Evolutionary conservation across 2,113 vertebrate species (phyloP), one percentile per base, ranked within the genome.

Genomic region (Takifugu bimaculatus): DNA sequence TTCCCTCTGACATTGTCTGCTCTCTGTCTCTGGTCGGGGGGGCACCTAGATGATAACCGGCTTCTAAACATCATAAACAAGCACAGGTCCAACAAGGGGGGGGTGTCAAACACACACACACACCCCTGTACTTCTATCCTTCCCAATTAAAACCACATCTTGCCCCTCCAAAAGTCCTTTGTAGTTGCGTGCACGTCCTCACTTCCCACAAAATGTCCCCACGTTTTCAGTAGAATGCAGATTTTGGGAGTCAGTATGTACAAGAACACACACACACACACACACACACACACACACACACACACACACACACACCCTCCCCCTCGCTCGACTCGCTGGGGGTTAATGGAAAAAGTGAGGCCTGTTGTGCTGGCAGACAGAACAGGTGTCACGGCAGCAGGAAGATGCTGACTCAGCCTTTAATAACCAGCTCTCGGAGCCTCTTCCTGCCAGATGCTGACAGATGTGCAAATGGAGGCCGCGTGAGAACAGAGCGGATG

Each of bases 321-420:
- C 29, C 29, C 29, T 29, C 3, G 29, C 29, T 5, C 3, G n/a
- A 6, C 29, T 32, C 5, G 29, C 29, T 3, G 20, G 45, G 43
- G 50, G 78, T 45, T 45, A 57, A 72, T 68, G 77, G 86, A 85
- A 87, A 89, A 81, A 86, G 81, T 87, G 79, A 88, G 72, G 68
- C 69, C 57, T 81, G 65, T 70, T 81, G 44, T 67, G 57, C 67
- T 4, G 7, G 70, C 29, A 50, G 72, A 66, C 55, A 66, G 82
- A 82, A 72, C 89, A 90, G 88, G 86, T 88, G 87, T 85, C 79
- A 74, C 79, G 74, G 79, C 87, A 87, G 56, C 70, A 77, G 81
- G 81, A 74, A 73, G 65, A 28, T 10, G 54, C 70, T 83, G 83
- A 88, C 59, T 89, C 87, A 88, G 61, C 44, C 68, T 63, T 72